Evolutionary conservation across 2,888 invertebrate species (phyloP).

Genomic region (Kryphioiulus occultus): DNA sequence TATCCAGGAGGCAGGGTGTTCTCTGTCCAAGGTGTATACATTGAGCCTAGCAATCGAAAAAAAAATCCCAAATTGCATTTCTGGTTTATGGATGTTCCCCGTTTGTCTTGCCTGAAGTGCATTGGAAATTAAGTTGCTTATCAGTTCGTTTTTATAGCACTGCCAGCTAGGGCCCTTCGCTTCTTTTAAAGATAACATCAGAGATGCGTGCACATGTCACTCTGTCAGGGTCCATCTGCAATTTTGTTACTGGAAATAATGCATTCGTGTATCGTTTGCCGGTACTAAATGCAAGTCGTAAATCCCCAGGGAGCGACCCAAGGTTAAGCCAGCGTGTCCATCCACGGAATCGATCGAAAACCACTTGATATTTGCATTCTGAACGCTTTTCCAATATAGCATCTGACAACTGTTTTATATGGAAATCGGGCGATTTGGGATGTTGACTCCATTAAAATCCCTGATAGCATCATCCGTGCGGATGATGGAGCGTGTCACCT

Average conservation of each 20-base stretch:
- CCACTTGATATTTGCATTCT: not conserved
- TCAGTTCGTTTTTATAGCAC: not conserved
- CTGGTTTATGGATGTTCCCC: not conserved
- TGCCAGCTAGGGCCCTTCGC: not conserved
- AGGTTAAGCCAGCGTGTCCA: not conserved
- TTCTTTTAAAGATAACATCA: not conserved
- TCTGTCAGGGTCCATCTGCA: not conserved
- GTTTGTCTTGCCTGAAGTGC: not conserved
- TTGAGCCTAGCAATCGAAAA: too few relatives aligned
- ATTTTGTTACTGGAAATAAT: too few relatives aligned
- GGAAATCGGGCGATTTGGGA: not conserved
- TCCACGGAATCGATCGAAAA: not conserved
- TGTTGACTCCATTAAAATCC: not conserved
- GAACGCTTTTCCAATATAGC: not conserved
- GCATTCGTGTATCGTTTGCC: not conserved
- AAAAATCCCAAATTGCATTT: not conserved
- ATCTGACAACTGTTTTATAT: not conserved
- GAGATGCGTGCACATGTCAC: not conserved
- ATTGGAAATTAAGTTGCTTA: not conserved
- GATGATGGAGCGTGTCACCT: not conserved
- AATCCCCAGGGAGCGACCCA: not conserved
- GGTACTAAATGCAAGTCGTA: not conserved
- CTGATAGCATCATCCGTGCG: not conserved
- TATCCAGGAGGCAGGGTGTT: too few relatives aligned
- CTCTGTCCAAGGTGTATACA: too few relatives aligned